Evolutionary conservation across 2,888 invertebrate species (phyloP).

Genomic region (Heliconius ismenius): DNA sequence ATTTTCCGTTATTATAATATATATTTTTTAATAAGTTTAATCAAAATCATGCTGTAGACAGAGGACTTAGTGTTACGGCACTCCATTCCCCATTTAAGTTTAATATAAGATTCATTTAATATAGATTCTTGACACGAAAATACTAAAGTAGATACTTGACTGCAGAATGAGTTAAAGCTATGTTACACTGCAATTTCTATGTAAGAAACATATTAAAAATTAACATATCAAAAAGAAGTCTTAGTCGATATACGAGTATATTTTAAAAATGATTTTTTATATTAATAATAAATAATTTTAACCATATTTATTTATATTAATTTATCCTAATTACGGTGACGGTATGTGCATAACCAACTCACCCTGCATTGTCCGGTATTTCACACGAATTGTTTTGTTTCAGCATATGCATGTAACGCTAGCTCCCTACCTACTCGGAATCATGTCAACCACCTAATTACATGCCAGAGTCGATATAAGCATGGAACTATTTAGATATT

Average conservation of each 20-base stretch:
- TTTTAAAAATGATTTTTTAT: neutral
- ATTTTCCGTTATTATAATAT: neutral
- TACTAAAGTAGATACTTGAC: neutral
- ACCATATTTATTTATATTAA: neutral
- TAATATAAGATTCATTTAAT: too few relatives aligned
- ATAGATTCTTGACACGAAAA: too few relatives aligned
- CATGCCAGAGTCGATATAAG: conserved; percentile 39
- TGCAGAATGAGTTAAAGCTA: neutral
- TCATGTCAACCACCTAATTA: conserved; percentile 71
- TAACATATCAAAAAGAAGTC: neutral
- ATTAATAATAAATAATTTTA: too few relatives aligned
- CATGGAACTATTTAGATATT: conserved; percentile 26
- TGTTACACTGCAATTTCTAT: neutral
- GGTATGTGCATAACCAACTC: conserved; percentile 53
- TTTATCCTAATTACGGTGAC: conserved; percentile 44
- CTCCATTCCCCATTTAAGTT: too few relatives aligned
- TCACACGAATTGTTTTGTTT: conserved; percentile 77
- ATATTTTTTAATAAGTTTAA: too few relatives aligned
- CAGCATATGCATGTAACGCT: conserved; percentile 61
- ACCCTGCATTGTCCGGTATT: conserved; percentile 71
- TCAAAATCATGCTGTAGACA: too few relatives aligned
- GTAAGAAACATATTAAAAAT: too few relatives aligned
- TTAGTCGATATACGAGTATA: neutral
- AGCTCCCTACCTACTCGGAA: conserved; percentile 75
- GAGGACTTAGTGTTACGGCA: too few relatives aligned